Base-by-base conservation (phyloP, 1,140 invertebrate genomes). In the Drosophila equinoxialis region DNA sequence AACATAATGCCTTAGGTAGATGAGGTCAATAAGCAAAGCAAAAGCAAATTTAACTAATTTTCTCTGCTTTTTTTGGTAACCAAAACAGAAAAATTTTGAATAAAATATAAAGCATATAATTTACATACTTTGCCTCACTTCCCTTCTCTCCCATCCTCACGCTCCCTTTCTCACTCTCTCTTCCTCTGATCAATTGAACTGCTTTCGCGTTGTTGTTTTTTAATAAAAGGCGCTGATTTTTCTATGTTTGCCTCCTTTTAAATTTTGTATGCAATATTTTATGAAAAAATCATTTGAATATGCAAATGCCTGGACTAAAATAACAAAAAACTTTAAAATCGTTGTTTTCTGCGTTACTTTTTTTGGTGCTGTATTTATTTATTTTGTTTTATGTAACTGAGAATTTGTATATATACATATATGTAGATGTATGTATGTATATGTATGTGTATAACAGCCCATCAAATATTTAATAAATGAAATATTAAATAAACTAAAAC, bases 241-340 rank as follows among this genome's bases (percentile, higher is more conserved):
- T 76, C 68, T 79, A 71, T 81, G 65, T 37, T 51, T 23, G 42
- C 3, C 8, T 14, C 37, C 54, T 69, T 7, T 37, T 51, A 14
- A 39, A 55, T 67, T 42, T 73, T 79, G 64, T 65, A 61, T 79
- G 54, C 69, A 68, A 54, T 79, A 65, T 77, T 85, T 85, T 74
- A 72, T 78, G 68, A 30, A 77, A 83, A 83, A 84, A 69, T 81
- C 78, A 76, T 90, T 90, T 84, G 77, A 90, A 89, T 89, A 89
- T 89, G 80, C 80, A 89, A 87, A 87, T 87, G 64, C 65, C 42
- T 39, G 17, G 8, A n/a, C 45, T 8, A 20, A 51, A 51, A 51
- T 23, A 51, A 51, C 41, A 33, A 75, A 39, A 66, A 71, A 72
- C 3, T 13, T 13, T 30, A 39, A 60, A 68, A 70, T 48, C 62